Percentiles rank a stretch among this genome's conserved stretches.
phyloP scores from a whole-genome alignment of 2,113 vertebrate genomes.

The Brachypteracias leptosomus region DNA sequence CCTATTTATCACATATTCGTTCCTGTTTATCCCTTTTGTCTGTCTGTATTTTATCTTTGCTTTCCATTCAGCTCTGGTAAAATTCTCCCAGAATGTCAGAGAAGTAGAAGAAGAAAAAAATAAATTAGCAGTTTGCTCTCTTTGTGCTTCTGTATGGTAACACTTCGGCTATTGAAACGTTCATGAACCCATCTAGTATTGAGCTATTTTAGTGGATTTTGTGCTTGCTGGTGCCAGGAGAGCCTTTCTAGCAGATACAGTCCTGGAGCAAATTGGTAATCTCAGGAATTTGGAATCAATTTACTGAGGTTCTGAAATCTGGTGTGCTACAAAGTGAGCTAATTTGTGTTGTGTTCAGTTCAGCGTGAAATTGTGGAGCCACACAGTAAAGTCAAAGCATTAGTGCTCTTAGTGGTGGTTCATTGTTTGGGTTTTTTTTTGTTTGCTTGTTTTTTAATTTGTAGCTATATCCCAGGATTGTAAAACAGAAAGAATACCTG shows the following conservation, averaged over 20 bases:
- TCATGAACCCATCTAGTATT: background rate
- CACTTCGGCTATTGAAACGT: background rate
- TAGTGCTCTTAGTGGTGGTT: background rate
- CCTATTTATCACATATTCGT: accelerated
- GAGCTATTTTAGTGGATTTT: background rate
- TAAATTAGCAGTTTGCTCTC: background rate
- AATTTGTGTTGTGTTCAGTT: background rate
- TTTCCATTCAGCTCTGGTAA: background rate
- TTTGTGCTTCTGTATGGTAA: background rate
- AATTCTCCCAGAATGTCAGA: background rate
- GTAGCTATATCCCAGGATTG: background rate
- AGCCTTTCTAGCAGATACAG: background rate
- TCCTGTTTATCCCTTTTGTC: background rate
- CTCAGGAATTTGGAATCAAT: background rate
- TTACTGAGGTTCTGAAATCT: background rate
- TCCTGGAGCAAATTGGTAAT: background rate
- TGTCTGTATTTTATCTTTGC: background rate
- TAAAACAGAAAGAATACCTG: background rate
- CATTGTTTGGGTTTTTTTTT: background rate
- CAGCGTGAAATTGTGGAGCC: background rate
- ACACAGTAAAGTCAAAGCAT: background rate
- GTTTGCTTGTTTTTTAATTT: background rate
- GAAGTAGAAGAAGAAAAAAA: background rate
- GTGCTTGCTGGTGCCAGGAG: background rate
- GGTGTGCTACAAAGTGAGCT: background rate